A percentile compares a stretch with the other conserved stretches of the same genome.
These are phyloP conservation scores for Pocota personata DNA, from an alignment of 2,888 invertebrate genomes.

Conservation along the genomic window DNA sequence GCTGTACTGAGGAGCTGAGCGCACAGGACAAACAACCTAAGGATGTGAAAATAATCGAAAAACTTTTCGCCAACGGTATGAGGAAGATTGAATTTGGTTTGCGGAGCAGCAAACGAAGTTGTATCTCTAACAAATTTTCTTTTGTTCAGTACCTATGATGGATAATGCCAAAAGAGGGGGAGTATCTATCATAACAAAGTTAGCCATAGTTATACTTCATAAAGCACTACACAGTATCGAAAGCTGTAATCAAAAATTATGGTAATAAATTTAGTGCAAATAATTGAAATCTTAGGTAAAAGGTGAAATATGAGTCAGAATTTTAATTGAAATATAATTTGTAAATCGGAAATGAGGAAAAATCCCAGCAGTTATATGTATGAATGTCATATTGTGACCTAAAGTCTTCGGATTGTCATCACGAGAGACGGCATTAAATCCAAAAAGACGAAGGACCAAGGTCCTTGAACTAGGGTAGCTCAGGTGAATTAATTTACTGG, in stretches of 20 bases:
- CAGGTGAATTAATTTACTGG: too few relatives aligned
- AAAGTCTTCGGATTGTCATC: too few relatives aligned
- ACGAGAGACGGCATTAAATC: too few relatives aligned
- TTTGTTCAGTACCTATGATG: constrained; percentile 24
- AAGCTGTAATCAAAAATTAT: constrained; percentile 14
- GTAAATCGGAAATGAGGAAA: too few relatives aligned
- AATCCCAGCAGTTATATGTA: too few relatives aligned
- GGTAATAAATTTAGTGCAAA: neutral
- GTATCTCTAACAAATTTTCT: constrained; percentile 14
- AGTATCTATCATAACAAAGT: constrained; percentile 35
- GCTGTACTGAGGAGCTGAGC: neutral
- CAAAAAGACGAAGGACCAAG: too few relatives aligned
- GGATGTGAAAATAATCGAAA: constrained; percentile 72
- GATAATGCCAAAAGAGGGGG: neutral
- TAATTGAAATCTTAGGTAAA: neutral
- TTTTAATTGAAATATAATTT: neutral
- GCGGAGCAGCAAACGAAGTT: neutral
- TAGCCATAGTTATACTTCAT: constrained; percentile 31
- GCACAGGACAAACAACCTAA: constrained; percentile 56
- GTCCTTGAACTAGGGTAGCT: too few relatives aligned
- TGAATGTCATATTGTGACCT: too few relatives aligned
- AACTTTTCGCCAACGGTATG: constrained; percentile 60
- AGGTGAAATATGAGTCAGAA: neutral
- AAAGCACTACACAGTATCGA: neutral
- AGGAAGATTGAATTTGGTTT: constrained; percentile 23